phyloP scores from a whole-genome alignment of 1,140 invertebrate species.

The Anoplolepis gracilipes region DNA sequence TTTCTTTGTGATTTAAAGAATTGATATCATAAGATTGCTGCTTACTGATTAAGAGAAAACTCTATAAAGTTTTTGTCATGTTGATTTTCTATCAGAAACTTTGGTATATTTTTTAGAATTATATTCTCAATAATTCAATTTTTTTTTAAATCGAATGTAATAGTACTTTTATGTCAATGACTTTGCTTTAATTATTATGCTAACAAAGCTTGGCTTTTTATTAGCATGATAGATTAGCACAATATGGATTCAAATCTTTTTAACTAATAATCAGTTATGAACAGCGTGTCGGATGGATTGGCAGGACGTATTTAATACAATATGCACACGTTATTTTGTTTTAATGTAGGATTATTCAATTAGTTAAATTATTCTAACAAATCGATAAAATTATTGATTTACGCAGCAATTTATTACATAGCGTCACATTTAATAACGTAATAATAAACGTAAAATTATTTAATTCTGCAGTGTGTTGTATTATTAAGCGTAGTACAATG shows the following conservation, averaged over 20 bases:
- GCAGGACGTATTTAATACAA: not conserved
- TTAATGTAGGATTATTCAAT: slow-evolving; percentile 46
- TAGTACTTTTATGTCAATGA: not conserved
- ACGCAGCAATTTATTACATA: not conserved
- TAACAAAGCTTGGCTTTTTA: not conserved
- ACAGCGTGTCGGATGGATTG: not conserved
- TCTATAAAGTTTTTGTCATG: not conserved
- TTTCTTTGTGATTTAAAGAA: slow-evolving; percentile 7
- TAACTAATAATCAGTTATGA: slow-evolving; percentile 16
- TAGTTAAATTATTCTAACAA: slow-evolving; percentile 19
- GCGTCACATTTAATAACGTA: no score
- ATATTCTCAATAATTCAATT: not conserved
- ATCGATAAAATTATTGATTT: slow-evolving; percentile 15
- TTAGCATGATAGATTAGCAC: not conserved
- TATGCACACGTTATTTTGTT: slow-evolving; percentile 23
- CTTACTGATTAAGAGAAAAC: not conserved
- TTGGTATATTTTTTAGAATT: not conserved
- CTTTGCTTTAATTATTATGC: not conserved
- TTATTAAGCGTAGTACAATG: slow-evolving; percentile 5
- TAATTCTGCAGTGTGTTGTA: not conserved
- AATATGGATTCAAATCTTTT: not conserved
- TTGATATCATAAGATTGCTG: not conserved
- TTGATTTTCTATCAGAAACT: not conserved
- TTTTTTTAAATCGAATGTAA: not conserved
- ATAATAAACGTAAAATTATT: slow-evolving; percentile 42